These are phyloP conservation scores for Volucella bombylans DNA, from an alignment of 2,888 invertebrate species.

Conservation along the genomic window DNA sequence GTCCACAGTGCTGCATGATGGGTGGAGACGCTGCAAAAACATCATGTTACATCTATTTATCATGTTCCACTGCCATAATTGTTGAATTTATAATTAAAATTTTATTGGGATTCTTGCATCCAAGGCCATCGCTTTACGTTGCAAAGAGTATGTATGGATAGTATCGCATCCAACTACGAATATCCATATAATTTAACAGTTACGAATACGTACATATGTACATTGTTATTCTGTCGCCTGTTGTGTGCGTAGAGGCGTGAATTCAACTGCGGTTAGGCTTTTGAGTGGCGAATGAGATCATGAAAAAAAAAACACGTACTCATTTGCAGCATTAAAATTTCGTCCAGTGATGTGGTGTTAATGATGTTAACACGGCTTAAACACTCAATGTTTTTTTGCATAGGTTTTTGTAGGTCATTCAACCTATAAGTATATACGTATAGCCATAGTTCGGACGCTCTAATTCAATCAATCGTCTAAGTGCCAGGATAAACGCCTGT, in stretches of 20 bases:
- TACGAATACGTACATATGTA: conserved; percentile 46
- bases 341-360: conserved; percentile 36
- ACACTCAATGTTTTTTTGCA: neutral
- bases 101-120: conserved; percentile 62
- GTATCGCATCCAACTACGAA: conserved; percentile 36
- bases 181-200: conserved; percentile 30
- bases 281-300: conserved; percentile 1
- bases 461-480: conserved; percentile 56
- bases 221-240: conserved; percentile 65
- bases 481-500: conserved; percentile 43
- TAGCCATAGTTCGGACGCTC: neutral
- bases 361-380: conserved; percentile 49
- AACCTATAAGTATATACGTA: too few species aligned
- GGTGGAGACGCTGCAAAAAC: conserved; percentile 71
- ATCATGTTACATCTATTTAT: conserved; percentile 73
- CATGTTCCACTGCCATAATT: conserved; percentile 72
- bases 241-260: conserved; percentile 67
- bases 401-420: conserved; percentile 4
- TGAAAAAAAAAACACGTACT: conserved; percentile 21
- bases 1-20: conserved; percentile 18
- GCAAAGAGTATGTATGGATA: conserved; percentile 2
- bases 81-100: conserved; percentile 74
- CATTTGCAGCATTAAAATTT: conserved; percentile 38
- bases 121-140: conserved; percentile 5
- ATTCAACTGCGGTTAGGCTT: conserved; percentile 59